phyloP scores from a whole-genome alignment of 2,888 invertebrate genomes.

The Melipona beecheii region DNA sequence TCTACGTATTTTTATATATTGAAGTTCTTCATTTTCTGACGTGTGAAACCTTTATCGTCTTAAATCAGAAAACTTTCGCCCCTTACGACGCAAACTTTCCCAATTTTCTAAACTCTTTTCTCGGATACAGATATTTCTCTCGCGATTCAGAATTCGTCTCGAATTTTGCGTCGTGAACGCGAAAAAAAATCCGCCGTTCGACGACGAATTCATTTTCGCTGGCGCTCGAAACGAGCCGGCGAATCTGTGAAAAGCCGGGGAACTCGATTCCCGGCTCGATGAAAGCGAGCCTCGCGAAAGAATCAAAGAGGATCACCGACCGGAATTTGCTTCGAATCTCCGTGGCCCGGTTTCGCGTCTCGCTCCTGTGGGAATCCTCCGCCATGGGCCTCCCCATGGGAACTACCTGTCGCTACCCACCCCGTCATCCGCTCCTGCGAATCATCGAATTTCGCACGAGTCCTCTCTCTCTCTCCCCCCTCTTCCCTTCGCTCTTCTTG shows the following conservation, averaged over 20 bases:
- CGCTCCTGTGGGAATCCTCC: constrained; percentile 78
- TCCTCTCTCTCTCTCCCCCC: constrained; percentile 45
- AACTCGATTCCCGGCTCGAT: constrained; percentile 15
- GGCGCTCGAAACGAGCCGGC: no score
- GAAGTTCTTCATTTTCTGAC: no score
- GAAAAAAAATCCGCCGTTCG: no score
- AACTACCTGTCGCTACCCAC: constrained; percentile 78
- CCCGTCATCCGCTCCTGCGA: constrained; percentile 66
- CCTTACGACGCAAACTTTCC: no score
- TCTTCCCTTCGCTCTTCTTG: constrained; percentile 10
- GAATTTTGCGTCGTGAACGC: no score
- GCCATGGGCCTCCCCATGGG: constrained; percentile 78
- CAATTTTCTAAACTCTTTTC: no score
- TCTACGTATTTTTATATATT: no score
- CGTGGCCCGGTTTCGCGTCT: constrained; percentile 61
- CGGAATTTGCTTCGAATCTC: constrained; percentile 47
- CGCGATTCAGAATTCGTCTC: no score
- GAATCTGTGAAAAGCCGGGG: background rate
- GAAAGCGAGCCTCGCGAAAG: background rate
- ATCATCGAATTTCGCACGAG: constrained; percentile 77
- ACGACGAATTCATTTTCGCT: no score
- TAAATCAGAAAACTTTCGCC: no score
- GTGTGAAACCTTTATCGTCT: no score
- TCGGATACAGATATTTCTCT: no score
- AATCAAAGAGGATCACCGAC: constrained; percentile 25